Evolutionary conservation across 2,113 vertebrate genomes (phyloP), one percentile per base, ranked within the genome.

Genomic region (Numenius arquata): DNA sequence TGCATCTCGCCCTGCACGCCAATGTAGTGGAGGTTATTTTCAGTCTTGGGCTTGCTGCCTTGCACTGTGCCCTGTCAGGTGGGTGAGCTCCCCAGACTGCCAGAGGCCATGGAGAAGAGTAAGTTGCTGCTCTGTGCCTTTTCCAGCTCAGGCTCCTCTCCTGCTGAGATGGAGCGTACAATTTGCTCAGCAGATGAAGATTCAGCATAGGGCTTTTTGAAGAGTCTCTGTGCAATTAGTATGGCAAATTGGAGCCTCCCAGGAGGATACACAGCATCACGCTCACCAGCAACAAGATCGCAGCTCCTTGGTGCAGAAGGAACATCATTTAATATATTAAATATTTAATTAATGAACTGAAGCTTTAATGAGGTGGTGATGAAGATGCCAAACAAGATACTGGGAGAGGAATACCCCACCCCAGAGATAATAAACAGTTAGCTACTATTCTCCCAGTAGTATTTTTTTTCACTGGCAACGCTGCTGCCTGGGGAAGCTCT

Each of bases 301-400:
- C 77, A 89, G 80, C 73, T 96, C 79, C 80, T 96, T 29, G 0
- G 40, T 88, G 98, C 97, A 97, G 97, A 97, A 96, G 85, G 95
- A 97, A 97, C 89, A 62, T 95, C 95, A 96, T 98, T 97, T 97
- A 95, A 98, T 90, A 67, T 95, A 95, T 95, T 98, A 97, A 98
- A 96, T 98, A 97, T 98, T 98, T 98, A 98, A 98, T 98, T 98
- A 97, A 97, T 96, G 95, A 96, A 94, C 96, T 90, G 94, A 96
- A 96, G 94, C 90, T 95, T 98, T 98, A 98, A 98, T 97, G 96
- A 98, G 96, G 86, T 97, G 88, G 58, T 95, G 97, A 96, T 96
- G 89, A 96, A 97, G 96, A 97, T 91, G 93, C 97, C 85, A 81
- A 96, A 96, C 90, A 93, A 97, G 96, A 97, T 95, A 96, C 73